Evolutionary conservation across 2,113 vertebrate genomes (phyloP), one percentile per base, ranked within the genome.

Genomic region (Lynx canadensis): DNA sequence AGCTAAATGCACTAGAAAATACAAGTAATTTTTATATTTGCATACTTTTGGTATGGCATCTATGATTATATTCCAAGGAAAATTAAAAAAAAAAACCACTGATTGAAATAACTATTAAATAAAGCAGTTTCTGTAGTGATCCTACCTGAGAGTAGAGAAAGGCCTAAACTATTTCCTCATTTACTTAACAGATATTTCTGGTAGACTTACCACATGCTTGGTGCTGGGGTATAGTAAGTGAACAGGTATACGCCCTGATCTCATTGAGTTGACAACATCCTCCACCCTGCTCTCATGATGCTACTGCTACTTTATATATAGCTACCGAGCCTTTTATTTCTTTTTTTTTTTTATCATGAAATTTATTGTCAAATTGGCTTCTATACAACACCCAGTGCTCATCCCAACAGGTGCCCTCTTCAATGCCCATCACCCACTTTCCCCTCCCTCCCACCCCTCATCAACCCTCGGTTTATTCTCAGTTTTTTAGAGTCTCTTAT

Each of bases 21-120:
- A 69, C 69, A 89, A 57, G 36, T 87, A 50, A 78, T 84, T 92
- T 82, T 79, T 96, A 52, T 57, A 27, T 89, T 92, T 92, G 48
- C 18, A 33, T 55, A 89, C 41, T 76, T 4, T 81, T 83, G 55
- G 29, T 66, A 73, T 93, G 63, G 8, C 74, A 78, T 31, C 95
- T 69, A 31, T 45, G 14, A 66, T 76, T 83, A 88, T 83, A 95
- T 33, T 84, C 73, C 25, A 84, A 85, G 31, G 87, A 29, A 82
- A 29, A 79, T 63, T 82, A 66, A 93, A 86, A 57, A 78, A 50
- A 14, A 3, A 50, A 50, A 50, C 19, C 14, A 33, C 45, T 50
- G n/a, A 71, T 12, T 82, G 41, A 79, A 92, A 89, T 31, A 65
- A 65, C 25, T 31, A 31, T 31, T 13, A 60, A 60, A 60, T 60